Percentiles rank a stretch among this genome's conserved stretches.
These are phyloP conservation scores for Liasis olivaceus DNA, from an alignment of 2,797 vertebrate genomes.

Conservation along the genomic window DNA sequence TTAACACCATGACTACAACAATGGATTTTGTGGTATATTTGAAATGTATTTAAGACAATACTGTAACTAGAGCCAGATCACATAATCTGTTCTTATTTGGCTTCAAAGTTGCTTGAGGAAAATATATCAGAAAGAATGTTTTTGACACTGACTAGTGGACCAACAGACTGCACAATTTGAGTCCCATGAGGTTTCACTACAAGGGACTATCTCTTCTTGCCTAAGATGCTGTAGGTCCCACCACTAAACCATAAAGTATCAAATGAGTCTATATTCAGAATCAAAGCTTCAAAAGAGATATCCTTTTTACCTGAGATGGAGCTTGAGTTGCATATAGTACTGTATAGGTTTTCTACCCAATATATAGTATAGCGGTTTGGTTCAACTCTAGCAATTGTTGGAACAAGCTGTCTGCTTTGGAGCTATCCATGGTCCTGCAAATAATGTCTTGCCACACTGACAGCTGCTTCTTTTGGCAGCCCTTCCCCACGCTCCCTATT, in stretches of 20 bases:
- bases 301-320: not conserved
- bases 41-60: not conserved
- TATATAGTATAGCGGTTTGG: not conserved
- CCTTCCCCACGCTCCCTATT: not conserved
- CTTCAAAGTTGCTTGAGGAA: not conserved
- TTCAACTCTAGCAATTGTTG: not conserved
- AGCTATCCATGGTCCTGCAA: constrained; percentile 20
- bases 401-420: not conserved
- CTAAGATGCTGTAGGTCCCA: not conserved
- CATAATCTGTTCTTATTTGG: not conserved
- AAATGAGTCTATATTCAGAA: not conserved
- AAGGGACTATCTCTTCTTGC: not conserved
- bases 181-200: not conserved
- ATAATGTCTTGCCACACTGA: not conserved
- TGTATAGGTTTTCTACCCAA: not conserved
- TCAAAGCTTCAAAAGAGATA: not conserved
- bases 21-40: not conserved
- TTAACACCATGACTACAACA: not conserved
- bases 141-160: not conserved
- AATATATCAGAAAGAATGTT: not conserved
- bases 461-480: not conserved
- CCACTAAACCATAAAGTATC: not conserved
- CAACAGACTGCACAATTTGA: not conserved
- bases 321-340: not conserved
- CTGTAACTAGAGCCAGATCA: not conserved